These are phyloP conservation scores for Pelodiscus sinensis DNA, from an alignment of 2,113 vertebrate genomes.

Conservation along the genomic window DNA sequence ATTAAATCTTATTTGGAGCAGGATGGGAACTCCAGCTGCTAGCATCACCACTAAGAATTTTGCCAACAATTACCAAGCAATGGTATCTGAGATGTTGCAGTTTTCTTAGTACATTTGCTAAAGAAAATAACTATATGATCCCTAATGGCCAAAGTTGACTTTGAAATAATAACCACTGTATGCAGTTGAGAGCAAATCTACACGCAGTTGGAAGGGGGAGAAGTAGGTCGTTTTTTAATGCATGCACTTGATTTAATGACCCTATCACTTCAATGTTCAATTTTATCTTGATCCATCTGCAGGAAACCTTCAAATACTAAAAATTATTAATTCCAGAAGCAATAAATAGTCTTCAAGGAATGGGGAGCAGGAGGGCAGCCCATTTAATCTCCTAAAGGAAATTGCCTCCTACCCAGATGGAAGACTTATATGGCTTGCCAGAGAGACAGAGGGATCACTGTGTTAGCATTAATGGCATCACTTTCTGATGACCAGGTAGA, in stretches of 20 bases:
- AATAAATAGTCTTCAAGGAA: slow-evolving; percentile 52
- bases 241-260: not conserved
- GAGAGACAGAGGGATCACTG: not conserved
- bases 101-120: not conserved
- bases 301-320: not conserved
- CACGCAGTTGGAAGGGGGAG: not conserved
- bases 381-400: slow-evolving; percentile 65
- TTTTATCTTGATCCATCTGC: slow-evolving; percentile 16
- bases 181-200: not conserved
- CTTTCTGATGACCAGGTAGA: slow-evolving; percentile 12
- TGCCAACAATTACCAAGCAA: not conserved
- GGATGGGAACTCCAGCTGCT: not conserved
- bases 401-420: slow-evolving; percentile 57
- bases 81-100: not conserved
- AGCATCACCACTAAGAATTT: not conserved
- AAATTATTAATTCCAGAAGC: slow-evolving; percentile 49
- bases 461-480: not conserved
- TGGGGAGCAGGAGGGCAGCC: slow-evolving; percentile 5
- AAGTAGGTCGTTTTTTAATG: not conserved
- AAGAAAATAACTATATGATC: not conserved
- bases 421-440: slow-evolving; percentile 14
- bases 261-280: not conserved
- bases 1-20: not conserved
- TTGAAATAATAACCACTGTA: not conserved
- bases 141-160: not conserved